These are phyloP conservation scores for Dioctria linearis DNA, from an alignment of 2,888 invertebrate species.

Conservation along the genomic window DNA sequence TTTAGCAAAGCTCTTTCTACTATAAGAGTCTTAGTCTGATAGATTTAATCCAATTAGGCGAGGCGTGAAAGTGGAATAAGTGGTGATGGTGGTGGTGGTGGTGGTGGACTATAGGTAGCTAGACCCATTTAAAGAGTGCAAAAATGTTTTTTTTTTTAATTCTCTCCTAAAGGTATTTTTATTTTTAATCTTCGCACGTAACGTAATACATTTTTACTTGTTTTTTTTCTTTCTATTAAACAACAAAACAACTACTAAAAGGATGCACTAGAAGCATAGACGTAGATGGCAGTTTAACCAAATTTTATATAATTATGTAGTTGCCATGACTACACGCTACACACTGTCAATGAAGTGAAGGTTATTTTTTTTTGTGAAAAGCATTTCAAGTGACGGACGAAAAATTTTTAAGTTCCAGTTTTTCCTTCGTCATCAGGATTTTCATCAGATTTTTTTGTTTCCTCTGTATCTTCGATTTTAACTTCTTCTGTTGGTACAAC, in stretches of 20 bases:
- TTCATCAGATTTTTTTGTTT: not conserved
- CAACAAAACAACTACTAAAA: slow-evolving; percentile 33
- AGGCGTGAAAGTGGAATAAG: slow-evolving; percentile 44
- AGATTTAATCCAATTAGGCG: slow-evolving; percentile 39
- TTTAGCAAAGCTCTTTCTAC: not conserved
- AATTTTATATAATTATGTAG: no score
- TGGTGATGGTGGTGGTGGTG: not conserved
- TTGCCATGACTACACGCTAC: not conserved
- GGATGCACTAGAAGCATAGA: slow-evolving; percentile 16
- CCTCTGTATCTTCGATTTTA: slow-evolving; percentile 4
- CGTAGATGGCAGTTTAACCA: not conserved
- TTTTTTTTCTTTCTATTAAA: not conserved
- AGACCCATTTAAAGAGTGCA: slow-evolving; percentile 19
- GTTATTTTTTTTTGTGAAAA: not conserved
- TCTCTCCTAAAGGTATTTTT: slow-evolving; percentile 26
- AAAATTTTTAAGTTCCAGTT: not conserved
- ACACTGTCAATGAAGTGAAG: no score
- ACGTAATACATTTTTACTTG: slow-evolving; percentile 25
- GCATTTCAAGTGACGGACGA: not conserved
- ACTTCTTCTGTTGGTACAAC: not conserved
- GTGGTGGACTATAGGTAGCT: not conserved
- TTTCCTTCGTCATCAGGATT: slow-evolving; percentile 7
- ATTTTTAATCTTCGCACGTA: slow-evolving; percentile 40
- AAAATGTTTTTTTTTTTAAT: slow-evolving; percentile 19
- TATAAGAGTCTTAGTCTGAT: not conserved